A percentile compares a stretch with the other conserved stretches of the same genome.
These are phyloP conservation scores for Drosophila lutescens DNA, from an alignment of 2,888 invertebrate genomes.

Conservation along the genomic window DNA sequence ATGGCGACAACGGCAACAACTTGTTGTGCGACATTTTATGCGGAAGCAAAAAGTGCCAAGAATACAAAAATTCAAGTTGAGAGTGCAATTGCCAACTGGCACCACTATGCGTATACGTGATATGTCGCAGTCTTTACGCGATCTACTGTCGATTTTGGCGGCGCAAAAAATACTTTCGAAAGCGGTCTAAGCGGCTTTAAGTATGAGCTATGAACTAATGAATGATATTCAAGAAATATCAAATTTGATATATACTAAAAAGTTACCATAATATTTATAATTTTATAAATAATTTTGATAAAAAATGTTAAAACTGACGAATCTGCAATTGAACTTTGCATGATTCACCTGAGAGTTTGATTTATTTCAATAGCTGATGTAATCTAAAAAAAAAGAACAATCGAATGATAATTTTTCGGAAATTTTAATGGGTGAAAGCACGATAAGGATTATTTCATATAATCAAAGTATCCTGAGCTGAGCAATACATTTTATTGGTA, in stretches of 20 bases:
- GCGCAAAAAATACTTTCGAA: conserved; percentile 19
- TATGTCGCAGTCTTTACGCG: conserved; percentile 59
- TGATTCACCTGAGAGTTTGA: too few relatives aligned
- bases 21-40: conserved; percentile 82
- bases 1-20: conserved; percentile 60
- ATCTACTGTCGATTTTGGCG: conserved; percentile 12
- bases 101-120: conserved; percentile 69
- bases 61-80: conserved; percentile 38
- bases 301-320: too few relatives aligned
- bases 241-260: background rate
- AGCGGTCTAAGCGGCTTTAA: background rate
- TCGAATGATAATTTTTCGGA: too few relatives aligned
- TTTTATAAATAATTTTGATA: too few relatives aligned
- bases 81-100: conserved; percentile 21
- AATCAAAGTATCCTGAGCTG: background rate
- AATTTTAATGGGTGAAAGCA: background rate
- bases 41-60: conserved; percentile 76
- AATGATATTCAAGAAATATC: background rate
- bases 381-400: too few relatives aligned
- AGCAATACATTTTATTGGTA: background rate
- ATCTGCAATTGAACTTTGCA: too few relatives aligned
- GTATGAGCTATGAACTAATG: background rate
- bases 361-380: too few relatives aligned
- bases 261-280: too few relatives aligned
- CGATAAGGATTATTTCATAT: background rate